phyloP scores from a whole-genome alignment of 2,888 invertebrate genomes.

The Acrobeloides nanus region DNA sequence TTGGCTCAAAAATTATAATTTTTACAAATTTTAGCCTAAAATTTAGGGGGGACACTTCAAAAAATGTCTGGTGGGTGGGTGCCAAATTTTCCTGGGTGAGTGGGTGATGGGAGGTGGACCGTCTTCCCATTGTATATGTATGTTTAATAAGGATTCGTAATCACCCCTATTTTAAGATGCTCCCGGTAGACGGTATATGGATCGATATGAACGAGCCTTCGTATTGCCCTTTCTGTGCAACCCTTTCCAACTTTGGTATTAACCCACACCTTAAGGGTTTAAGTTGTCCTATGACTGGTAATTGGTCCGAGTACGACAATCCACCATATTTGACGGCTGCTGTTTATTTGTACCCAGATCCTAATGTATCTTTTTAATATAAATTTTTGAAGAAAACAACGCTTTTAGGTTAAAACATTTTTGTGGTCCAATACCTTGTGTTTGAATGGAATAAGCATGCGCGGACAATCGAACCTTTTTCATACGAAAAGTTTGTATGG shows the following conservation, averaged over 20 bases:
- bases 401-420: constrained; percentile 19
- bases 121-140: too few species aligned
- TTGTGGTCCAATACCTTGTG: constrained; percentile 49
- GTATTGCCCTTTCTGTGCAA: too few species aligned
- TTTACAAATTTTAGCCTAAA: too few species aligned
- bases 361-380: too few species aligned
- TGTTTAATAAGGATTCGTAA: constrained; percentile 25
- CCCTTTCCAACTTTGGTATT: too few species aligned
- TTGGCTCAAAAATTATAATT: too few species aligned
- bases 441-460: constrained; percentile 32
- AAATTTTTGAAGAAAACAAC: too few species aligned
- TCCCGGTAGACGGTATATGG: constrained; percentile 78
- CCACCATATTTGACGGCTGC: constrained; percentile 44
- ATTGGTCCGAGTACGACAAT: constrained; percentile 32
- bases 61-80: too few species aligned
- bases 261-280: constrained; percentile 38
- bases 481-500: constrained; percentile 74
- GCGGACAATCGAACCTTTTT: constrained; percentile 61
- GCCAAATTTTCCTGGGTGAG: too few species aligned
- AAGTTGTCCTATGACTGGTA: constrained; percentile 36
- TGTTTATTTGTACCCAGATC: too few species aligned
- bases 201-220: constrained; percentile 85
- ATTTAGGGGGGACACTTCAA: too few species aligned
- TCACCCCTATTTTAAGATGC: constrained; percentile 54
- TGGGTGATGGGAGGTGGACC: too few species aligned